Percentiles rank a stretch among this genome's conserved stretches.
Evolutionary conservation across 1,140 invertebrate species (phyloP).

Genomic region (Lethrus apterus): DNA sequence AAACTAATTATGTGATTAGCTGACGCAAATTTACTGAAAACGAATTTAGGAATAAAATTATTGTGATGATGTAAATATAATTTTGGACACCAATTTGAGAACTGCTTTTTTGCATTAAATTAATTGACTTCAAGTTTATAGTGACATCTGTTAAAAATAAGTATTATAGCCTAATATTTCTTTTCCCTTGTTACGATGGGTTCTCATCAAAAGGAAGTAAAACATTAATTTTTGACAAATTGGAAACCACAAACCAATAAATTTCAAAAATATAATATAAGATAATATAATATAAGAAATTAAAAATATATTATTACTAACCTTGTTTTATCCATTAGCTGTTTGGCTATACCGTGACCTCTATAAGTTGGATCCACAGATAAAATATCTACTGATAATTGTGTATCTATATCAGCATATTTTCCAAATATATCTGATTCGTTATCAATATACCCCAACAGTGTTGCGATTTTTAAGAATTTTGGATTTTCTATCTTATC

Average conservation of each 20-base stretch:
- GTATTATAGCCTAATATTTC: too few species aligned
- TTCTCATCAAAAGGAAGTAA: not conserved
- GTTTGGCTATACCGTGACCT: slow-evolving; percentile 56
- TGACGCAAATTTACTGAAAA: too few species aligned
- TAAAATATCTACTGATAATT: slow-evolving; percentile 55
- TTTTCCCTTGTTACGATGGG: too few species aligned
- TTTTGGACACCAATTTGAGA: too few species aligned
- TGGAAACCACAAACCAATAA: not conserved
- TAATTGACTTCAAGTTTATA: too few species aligned
- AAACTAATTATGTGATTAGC: too few species aligned
- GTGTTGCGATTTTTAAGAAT: slow-evolving; percentile 43
- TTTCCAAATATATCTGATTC: slow-evolving; percentile 49
- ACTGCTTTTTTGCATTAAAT: too few species aligned
- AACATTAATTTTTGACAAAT: not conserved
- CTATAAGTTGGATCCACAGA: slow-evolving; percentile 57
- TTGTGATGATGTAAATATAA: too few species aligned
- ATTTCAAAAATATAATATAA: not conserved
- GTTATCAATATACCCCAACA: slow-evolving; percentile 51
- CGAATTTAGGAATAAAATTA: not conserved
- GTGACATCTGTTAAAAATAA: too few species aligned
- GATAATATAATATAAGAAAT: not conserved
- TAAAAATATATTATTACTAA: slow-evolving; percentile 35
- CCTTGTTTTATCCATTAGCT: slow-evolving; percentile 55
- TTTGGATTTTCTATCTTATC: not conserved
- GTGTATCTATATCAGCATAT: slow-evolving; percentile 47